Percentiles rank a stretch among this genome's conserved stretches.
Evolutionary conservation across 1,140 invertebrate species (phyloP).

Genomic region (Whitmania pigra): DNA sequence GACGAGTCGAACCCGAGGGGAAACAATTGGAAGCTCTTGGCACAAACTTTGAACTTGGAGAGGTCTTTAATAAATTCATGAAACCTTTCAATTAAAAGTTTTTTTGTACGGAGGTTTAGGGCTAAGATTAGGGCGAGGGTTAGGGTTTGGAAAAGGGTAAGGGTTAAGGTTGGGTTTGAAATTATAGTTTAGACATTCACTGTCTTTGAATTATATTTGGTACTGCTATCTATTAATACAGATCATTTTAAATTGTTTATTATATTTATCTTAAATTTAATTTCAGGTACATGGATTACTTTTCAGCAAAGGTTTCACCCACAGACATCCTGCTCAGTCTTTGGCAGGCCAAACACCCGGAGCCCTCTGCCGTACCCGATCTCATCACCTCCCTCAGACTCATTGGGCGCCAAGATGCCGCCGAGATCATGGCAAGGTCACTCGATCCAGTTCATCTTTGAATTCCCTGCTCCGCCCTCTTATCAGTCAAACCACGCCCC

Average conservation of each 20-base stretch:
- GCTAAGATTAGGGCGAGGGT: too few relatives aligned
- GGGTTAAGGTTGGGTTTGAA: too few relatives aligned
- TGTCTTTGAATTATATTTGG: too few relatives aligned
- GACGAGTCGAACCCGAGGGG: slow-evolving; percentile 78
- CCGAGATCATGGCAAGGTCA: slow-evolving; percentile 21
- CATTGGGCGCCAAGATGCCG: slow-evolving; percentile 74
- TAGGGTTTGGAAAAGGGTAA: too few relatives aligned
- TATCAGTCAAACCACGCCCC: too few relatives aligned
- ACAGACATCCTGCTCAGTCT: slow-evolving; percentile 86
- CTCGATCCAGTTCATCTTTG: neutral
- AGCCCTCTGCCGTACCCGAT: slow-evolving; percentile 71
- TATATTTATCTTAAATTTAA: too few relatives aligned
- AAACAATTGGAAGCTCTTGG: slow-evolving; percentile 86
- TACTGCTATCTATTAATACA: too few relatives aligned
- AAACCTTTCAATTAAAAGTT: too few relatives aligned
- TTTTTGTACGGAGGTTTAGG: too few relatives aligned
- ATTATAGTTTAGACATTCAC: too few relatives aligned
- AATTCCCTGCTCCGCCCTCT: neutral
- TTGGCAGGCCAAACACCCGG: slow-evolving; percentile 82
- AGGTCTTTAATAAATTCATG: slow-evolving; percentile 48
- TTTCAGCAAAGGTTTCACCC: slow-evolving; percentile 86
- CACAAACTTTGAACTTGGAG: slow-evolving; percentile 74
- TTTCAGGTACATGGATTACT: slow-evolving; percentile 79
- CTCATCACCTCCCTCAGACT: slow-evolving; percentile 73
- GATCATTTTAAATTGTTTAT: too few relatives aligned